Evolutionary conservation across 2,113 vertebrate genomes (phyloP).

Genomic region (Mus pahari): DNA sequence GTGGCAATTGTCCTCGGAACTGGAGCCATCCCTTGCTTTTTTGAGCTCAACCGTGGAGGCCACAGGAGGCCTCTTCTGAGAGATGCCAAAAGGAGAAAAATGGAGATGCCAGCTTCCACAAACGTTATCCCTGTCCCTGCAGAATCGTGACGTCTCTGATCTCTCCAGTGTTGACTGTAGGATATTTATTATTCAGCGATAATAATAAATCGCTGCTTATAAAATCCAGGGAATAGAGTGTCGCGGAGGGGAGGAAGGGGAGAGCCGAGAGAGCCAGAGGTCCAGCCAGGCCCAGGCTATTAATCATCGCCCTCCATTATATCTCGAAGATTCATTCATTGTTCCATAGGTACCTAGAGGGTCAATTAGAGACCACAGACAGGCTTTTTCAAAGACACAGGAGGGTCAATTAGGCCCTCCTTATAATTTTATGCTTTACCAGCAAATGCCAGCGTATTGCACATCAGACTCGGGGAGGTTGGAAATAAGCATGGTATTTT

Average conservation of each 20-base stretch:
- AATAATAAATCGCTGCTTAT: conserved; percentile 73
- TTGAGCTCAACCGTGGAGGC: background rate
- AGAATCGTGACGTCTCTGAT: conserved; percentile 57
- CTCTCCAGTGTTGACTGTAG: conserved; percentile 53
- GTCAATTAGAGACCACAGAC: conserved; percentile 95
- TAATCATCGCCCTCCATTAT: conserved; percentile 94
- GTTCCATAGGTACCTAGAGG: conserved; percentile 94
- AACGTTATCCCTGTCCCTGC: conserved; percentile 58
- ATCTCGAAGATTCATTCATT: conserved; percentile 94
- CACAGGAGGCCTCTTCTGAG: background rate
- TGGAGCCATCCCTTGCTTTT: background rate
- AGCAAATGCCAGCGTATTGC: conserved; percentile 88
- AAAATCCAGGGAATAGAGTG: conserved; percentile 76
- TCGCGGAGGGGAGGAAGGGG: conserved; percentile 59
- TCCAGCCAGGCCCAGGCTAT: conserved; percentile 91
- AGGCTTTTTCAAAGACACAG: conserved; percentile 93
- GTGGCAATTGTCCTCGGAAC: background rate
- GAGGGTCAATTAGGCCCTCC: conserved; percentile 96
- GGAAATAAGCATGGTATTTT: conserved; percentile 85
- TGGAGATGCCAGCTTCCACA: conserved; percentile 19
- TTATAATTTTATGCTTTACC: conserved; percentile 93
- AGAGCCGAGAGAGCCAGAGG: conserved; percentile 84
- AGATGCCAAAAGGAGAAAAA: conserved; percentile 35
- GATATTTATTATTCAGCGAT: conserved; percentile 79
- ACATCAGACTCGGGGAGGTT: conserved; percentile 85